Evolutionary conservation across 2,888 invertebrate genomes (phyloP).

Genomic region (Dione vanillae): DNA sequence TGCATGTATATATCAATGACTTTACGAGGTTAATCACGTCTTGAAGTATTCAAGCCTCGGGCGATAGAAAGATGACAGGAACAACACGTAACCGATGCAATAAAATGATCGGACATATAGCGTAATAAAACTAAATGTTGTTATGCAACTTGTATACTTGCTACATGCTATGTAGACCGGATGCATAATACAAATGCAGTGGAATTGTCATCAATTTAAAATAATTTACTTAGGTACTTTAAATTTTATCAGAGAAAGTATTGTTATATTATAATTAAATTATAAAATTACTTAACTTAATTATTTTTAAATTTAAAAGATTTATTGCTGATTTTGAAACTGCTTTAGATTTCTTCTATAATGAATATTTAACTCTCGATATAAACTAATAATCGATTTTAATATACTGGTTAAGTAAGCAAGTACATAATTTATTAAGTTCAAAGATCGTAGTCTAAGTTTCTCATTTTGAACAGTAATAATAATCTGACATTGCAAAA

Average conservation of each 20-base stretch:
- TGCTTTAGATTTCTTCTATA: no score
- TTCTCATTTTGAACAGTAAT: not conserved
- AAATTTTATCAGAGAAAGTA: constrained; percentile 3
- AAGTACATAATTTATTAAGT: not conserved
- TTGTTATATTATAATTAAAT: not conserved
- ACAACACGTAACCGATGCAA: constrained; percentile 26
- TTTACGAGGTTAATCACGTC: constrained; percentile 18
- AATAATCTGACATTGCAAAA: not conserved
- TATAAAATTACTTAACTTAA: no score
- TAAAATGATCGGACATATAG: constrained; percentile 18
- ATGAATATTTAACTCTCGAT: no score
- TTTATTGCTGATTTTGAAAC: no score
- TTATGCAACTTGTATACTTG: constrained; percentile 11
- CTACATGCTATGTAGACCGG: constrained; percentile 8
- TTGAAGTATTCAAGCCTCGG: constrained; percentile 20
- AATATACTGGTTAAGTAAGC: no score
- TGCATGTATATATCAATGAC: not conserved
- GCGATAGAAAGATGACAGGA: constrained; percentile 35
- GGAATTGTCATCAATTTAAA: constrained; percentile 16
- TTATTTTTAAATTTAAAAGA: no score
- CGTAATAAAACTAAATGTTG: constrained; percentile 27
- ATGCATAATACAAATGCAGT: constrained; percentile 11
- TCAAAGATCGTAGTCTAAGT: not conserved
- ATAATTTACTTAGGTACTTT: not conserved
- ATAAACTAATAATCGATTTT: no score